Evolutionary conservation across 1,140 invertebrate genomes (phyloP), one percentile per base, ranked within the genome.

Genomic region (Bactericera cockerelli): DNA sequence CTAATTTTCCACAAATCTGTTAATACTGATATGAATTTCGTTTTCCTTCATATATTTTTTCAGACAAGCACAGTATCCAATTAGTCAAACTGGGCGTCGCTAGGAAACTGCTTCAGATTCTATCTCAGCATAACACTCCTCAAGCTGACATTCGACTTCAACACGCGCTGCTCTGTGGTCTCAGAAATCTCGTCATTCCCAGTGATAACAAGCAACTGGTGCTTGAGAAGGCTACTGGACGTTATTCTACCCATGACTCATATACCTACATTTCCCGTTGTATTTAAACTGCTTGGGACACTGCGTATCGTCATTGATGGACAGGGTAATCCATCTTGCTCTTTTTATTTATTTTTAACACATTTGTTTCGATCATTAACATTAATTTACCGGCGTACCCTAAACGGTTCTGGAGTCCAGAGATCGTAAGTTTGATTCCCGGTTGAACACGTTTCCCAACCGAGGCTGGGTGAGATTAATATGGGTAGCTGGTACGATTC

Each of bases 231-330:
- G 14, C 73, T 92, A 16, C 73, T 92, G 31, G 77, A 82, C 59
- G 79, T 81, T 22, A 75, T 89, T 22, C 74, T 89, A 67, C 81
- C 83, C 0, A 80, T 84, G 75, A 71, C 86, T 2, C 74, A 80
- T 53, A 81, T 88, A 55, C 82, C 87, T 61, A 81, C 86, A 39
- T 81, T 78, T 64, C 80, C 83, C 3, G 87, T 93, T 1, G 82
- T 89, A 26, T 93, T 91, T 67, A 93, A 92, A 72, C 72, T 93
- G 24, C 67, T 93, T 24, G 89, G 88, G 10, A 87, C 89, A 19
- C 70, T 93, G 2, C 76, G 90, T 57, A 91, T 94, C 81, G 77
- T 90, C 25, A 81, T 88, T 36, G 86, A 88, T 73, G 81, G 82
- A 13, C 86, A 89, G 78, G 77, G 79, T 80, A 71, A 68, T 60